Evolutionary conservation across 2,797 vertebrate genomes (phyloP), one percentile per base, ranked within the genome.

Genomic region (Rhinoraja longicauda): DNA sequence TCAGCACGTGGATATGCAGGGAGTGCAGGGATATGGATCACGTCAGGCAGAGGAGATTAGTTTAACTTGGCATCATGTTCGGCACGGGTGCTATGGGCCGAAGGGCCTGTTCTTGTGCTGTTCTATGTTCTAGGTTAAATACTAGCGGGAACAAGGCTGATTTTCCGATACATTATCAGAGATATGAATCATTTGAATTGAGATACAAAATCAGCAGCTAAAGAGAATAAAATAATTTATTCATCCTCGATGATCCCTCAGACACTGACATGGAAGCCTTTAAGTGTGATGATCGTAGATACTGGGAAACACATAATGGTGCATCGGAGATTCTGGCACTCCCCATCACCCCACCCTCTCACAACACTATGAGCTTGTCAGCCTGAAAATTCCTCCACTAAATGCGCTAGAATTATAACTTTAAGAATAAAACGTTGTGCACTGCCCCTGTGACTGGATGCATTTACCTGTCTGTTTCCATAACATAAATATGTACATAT

Each of bases 181-280:
- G 39, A 45, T 5, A 39, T 75, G 70, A 92, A 92, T 72, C 70
- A 91, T 73, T 75, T 75, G 90, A 70, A 73, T 45, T 9, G 67
- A 91, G 70, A 88, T 64, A 72, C 10, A 12, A 39, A 90, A 75
- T 13, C 72, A 92, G 39, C 29, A 53, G 21, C 21, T 91, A 39
- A 53, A 45, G 72, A 15, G 72, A 75, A 17, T 92, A 72, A 75
- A 92, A 92, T 12, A 75, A 75, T 73, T 88, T 53, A 75, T 92
- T 92, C 67, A n/a, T 17, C 10, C 45, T 57, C 6, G 10, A 57
- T 2, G 12, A 36, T 29, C 70, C 70, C 24, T n/a, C 19, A 72
- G 67, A 36, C 62, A 32, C 24, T 4, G 21, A 73, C 24, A 7
- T 75, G 36, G 75, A 57, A 29, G 90, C 6, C 39, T 73, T 2